phyloP scores from a whole-genome alignment of 2,888 invertebrate genomes.

The Syrista parreyssii region DNA sequence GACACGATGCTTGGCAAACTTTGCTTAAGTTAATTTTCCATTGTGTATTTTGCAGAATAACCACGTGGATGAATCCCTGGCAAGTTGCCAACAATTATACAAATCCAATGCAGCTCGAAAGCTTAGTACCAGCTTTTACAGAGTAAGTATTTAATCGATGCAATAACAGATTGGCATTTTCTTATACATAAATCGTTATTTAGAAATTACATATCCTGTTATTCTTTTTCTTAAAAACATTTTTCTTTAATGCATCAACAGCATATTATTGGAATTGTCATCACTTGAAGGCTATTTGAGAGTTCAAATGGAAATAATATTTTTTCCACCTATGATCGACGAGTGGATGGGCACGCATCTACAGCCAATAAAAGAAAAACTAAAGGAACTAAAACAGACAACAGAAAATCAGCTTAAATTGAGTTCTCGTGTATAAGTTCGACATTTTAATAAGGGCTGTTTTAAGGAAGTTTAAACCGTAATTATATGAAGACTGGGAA shows the following conservation, averaged over 20 bases:
- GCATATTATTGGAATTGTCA: constrained; percentile 69
- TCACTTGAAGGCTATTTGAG: constrained; percentile 69
- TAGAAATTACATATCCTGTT: background rate
- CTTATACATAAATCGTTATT: background rate
- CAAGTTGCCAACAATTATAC: constrained; percentile 75
- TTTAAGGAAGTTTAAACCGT: constrained; percentile 25
- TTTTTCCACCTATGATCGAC: constrained; percentile 71
- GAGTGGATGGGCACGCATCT: constrained; percentile 74
- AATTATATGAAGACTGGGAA: background rate
- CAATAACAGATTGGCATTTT: constrained; percentile 10
- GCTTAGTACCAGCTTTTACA: constrained; percentile 69
- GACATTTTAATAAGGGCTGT: constrained; percentile 22
- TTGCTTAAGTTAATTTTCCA: constrained; percentile 25
- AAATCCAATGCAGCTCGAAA: constrained; percentile 74
- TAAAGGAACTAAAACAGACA: constrained; percentile 68
- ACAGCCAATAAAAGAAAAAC: constrained; percentile 67
- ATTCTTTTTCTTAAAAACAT: constrained; percentile 22
- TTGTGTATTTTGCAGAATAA: constrained; percentile 67
- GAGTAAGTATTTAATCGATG: constrained; percentile 67
- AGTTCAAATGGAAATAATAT: constrained; percentile 68
- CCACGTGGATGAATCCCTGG: constrained; percentile 79
- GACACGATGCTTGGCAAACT: too few relatives aligned
- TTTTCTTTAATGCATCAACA: constrained; percentile 44
- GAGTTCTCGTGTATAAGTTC: constrained; percentile 58
- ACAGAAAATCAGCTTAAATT: constrained; percentile 68